These are phyloP conservation scores for Dicerorhinus sumatrensis DNA, from an alignment of 2,113 vertebrate genomes.

Conservation along the genomic window DNA sequence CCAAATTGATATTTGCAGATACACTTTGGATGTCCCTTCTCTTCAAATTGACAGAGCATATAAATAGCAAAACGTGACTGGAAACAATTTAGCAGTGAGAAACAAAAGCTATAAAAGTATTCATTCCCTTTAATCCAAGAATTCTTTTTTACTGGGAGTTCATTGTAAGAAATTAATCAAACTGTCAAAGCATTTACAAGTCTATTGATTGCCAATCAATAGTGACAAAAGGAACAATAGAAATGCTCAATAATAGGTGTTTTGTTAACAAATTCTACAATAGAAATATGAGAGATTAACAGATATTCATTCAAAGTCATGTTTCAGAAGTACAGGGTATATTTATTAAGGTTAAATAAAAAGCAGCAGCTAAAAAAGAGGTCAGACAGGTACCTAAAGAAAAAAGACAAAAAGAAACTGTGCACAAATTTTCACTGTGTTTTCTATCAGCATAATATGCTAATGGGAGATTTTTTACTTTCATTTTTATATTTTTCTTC, in stretches of 20 bases:
- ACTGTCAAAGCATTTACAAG: not conserved
- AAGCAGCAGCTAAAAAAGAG: not conserved
- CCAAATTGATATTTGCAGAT: not conserved
- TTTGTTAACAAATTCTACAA: not conserved
- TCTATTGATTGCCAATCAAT: not conserved
- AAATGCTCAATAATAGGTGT: not conserved
- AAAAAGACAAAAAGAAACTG: not conserved
- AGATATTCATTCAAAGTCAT: not conserved
- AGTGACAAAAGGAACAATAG: not conserved
- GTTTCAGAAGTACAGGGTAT: not conserved
- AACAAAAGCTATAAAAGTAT: not conserved
- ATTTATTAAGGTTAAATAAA: not conserved
- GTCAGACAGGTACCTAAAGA: not conserved
- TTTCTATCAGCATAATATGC: not conserved
- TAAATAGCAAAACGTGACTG: not conserved
- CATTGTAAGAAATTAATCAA: not conserved
- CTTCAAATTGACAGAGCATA: not conserved
- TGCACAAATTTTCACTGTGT: not conserved
- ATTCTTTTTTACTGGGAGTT: not conserved
- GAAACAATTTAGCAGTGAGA: not conserved
- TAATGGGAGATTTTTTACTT: not conserved
- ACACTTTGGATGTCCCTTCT: not conserved
- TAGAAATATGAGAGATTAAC: not conserved
- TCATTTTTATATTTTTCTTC: not conserved
- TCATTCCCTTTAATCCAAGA: not conserved